Evolutionary conservation across 1,140 invertebrate genomes (phyloP).

Genomic region (Ditylenchus dipsaci): DNA sequence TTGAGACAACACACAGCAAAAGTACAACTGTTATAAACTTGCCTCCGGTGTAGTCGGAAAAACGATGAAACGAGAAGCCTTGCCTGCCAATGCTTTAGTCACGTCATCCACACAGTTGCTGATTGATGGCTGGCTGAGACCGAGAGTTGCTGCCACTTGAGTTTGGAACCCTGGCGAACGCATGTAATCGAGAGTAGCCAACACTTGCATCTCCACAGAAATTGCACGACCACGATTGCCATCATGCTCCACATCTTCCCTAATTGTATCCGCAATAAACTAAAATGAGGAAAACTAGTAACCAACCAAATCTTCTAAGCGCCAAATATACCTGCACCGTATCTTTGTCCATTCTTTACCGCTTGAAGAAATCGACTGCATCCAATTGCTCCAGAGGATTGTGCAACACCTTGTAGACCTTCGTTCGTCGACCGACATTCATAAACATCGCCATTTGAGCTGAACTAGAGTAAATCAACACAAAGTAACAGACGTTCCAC

Average conservation of each 20-base stretch:
- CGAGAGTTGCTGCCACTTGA: not conserved
- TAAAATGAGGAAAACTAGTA: not conserved
- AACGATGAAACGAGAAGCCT: not conserved
- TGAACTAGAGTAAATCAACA: too few relatives aligned
- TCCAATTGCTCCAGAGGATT: too few relatives aligned
- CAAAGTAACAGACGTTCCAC: too few relatives aligned
- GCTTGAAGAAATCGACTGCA: too few relatives aligned
- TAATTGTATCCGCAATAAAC: not conserved
- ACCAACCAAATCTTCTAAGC: too few relatives aligned
- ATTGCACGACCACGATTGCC: not conserved
- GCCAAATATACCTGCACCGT: too few relatives aligned
- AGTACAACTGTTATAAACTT: not conserved
- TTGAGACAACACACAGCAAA: too few relatives aligned
- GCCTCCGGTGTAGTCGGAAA: not conserved
- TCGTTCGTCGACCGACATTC: too few relatives aligned
- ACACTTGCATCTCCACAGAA: not conserved
- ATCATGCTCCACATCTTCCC: not conserved
- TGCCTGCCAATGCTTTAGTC: not conserved
- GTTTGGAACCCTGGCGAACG: not conserved
- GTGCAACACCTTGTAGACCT: too few relatives aligned
- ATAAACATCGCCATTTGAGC: too few relatives aligned
- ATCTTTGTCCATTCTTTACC: too few relatives aligned
- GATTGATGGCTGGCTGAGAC: not conserved
- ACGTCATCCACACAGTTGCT: not conserved
- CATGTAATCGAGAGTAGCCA: not conserved